These are phyloP conservation scores for Ennomos fuscantarius DNA, from an alignment of 2,888 invertebrate species.

Conservation along the genomic window DNA sequence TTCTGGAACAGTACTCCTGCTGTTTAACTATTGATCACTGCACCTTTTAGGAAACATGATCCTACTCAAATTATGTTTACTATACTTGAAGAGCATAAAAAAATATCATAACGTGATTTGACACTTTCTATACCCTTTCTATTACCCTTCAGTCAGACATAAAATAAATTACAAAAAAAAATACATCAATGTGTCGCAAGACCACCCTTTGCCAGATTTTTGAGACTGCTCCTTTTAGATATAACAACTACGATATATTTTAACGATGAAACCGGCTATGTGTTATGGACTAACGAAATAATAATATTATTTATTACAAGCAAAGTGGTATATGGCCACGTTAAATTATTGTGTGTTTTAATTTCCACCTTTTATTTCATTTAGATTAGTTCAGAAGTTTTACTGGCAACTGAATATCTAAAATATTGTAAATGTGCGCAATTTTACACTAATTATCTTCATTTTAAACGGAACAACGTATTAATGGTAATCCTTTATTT, in stretches of 20 bases:
- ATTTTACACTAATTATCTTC: no score
- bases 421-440: no score
- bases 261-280: conserved; percentile 70
- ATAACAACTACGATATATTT: conserved; percentile 59
- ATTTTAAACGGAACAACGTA: no score
- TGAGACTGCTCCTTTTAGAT: conserved; percentile 80
- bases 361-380: no score
- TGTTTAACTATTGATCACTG: conserved; percentile 38
- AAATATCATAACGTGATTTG: conserved; percentile 79
- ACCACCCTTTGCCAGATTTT: conserved; percentile 57
- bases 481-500: no score
- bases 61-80: conserved; percentile 78
- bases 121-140: conserved; percentile 76
- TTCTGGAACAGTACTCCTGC: conserved; percentile 10
- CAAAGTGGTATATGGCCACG: conserved; percentile 74
- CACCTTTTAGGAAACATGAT: conserved; percentile 59
- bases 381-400: no score
- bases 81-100: conserved; percentile 76
- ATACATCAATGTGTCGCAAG: conserved; percentile 66
- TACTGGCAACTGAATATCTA: no score
- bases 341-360: conserved; percentile 27
- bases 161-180: conserved; percentile 58
- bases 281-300: conserved; percentile 73
- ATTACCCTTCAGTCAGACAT: conserved; percentile 65
- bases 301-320: conserved; percentile 48